Evolutionary conservation across 2,888 invertebrate genomes (phyloP), one percentile per base, ranked within the genome.

Genomic region (Oxytorus armatus): DNA sequence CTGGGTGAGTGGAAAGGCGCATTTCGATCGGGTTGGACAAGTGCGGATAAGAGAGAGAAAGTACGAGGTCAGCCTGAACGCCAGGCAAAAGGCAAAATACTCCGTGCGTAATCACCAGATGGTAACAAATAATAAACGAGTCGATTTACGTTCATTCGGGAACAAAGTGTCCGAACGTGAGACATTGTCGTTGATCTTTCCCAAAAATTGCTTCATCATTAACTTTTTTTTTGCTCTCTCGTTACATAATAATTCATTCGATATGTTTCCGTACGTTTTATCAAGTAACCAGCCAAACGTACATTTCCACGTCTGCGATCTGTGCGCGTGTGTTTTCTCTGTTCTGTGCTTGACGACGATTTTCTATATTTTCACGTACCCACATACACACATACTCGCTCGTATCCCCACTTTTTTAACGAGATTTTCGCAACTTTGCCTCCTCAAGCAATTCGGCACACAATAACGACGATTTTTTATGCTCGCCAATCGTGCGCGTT

Each of bases 1-100:
- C n/a, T 86, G 83, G 87, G 89, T 88, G 80, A 89, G 88, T 86
- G 63, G 85, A 84, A 86, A 84, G 84, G 53, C 69, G 11, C n/a
- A 55, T 57, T 69, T 69, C 55, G 55, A 74, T 72, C 65, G 5
- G 16, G 44, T 16, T 55, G 55, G 18, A 63, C 47, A 21, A 65
- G 42, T 42, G 49, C 16, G 4, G n/a, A 21, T 18, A 49, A 18
- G 47, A n/a, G 53, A 25, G 44, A 57, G 29, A 29, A 18, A 33
- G 70, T 29, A 21, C n/a, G 29, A 65, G 11, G 21, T 42, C 29
- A n/a, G 10, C 10, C 3, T 39, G 29, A 29, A n/a, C 10, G 39
- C 36, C 39, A 25, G 39, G 23, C 66, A 51, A n/a, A 51, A 29
- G n/a, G n/a, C n/a, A 10, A 68, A 68, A 42, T 53, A 53, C 36